Conservation (phyloP, 2,888 invertebrate genomes). For the Belgica antarctica region DNA sequence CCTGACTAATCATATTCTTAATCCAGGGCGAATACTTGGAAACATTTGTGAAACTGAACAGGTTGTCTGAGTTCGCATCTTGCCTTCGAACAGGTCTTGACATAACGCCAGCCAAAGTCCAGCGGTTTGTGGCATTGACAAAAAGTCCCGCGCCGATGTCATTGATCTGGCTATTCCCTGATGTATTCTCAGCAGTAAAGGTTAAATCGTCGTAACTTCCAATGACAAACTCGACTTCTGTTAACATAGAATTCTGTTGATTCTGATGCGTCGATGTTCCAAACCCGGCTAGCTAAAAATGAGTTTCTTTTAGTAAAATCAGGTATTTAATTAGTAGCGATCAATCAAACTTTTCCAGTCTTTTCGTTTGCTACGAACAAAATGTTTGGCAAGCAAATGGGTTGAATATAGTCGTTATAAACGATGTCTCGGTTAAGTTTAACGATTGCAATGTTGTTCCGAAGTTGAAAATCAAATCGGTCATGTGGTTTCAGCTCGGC, state of each 20-base stretch:
- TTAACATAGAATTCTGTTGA: not conserved
- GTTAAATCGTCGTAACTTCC: not conserved
- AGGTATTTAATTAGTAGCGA: not conserved
- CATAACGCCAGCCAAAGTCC: constrained; percentile 9
- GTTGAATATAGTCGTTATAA: constrained; percentile 21
- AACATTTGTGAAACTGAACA: not conserved
- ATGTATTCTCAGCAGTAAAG: constrained; percentile 12
- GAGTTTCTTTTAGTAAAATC: not conserved
- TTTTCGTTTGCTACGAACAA: not conserved
- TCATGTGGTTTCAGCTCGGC: constrained; percentile 12
- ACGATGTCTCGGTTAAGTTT: not conserved
- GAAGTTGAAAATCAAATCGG: not conserved
- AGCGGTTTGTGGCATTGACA: not conserved
- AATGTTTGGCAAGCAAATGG: constrained; percentile 19
- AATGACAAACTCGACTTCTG: not conserved
- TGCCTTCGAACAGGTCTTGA: not conserved
- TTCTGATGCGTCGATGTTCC: constrained; percentile 1
- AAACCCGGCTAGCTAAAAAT: constrained; percentile 24
- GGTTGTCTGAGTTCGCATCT: no score
- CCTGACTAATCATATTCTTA: no score
- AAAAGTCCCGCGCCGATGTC: constrained; percentile 28
- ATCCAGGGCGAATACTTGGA: not conserved
- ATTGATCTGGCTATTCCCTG: not conserved
- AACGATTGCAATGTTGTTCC: constrained; percentile 18
- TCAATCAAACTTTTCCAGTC: constrained; percentile 9